Evolutionary conservation across 2,797 vertebrate species (phyloP), one percentile per base, ranked within the genome.

Genomic region (Macroramphosus scolopax): DNA sequence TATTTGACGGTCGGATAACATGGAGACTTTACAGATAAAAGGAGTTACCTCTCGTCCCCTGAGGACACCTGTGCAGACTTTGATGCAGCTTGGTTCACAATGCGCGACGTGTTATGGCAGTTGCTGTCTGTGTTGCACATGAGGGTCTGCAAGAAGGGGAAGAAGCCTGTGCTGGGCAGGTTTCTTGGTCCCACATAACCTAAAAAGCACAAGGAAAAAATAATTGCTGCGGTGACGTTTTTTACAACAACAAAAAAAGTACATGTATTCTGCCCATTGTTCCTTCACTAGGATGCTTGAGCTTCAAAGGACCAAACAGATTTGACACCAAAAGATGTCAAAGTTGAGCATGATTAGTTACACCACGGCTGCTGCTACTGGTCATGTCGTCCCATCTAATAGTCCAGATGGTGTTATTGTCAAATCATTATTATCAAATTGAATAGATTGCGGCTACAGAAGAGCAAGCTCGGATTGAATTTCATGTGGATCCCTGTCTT

Each of bases 61-160:
- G 41, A 1, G 13, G 24, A 7, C 9, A 2, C 33, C 1, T 8
- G 33, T 9, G 28, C 2, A 9, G 61, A 32, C 18, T 29, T 62
- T 25, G 69, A 57, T 28, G 43, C 2, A 8, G 30, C 2, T 8
- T 47, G 17, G 31, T 70, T 43, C 4, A 9, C 11, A 18, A 73
- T 29, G 7, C 32, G 75, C 29, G 91, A 87, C 6, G 3, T 81
- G 71, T 79, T 82, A 8, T 74, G 64, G 47, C 91, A 92, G 25
- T 0, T 17, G 75, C 84, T 88, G 81, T 92, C 91, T 3, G 78
- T 73, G 77, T 80, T 90, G 53, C 91, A 92, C 84, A 92, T 84
- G 26, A 92, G 83, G 3, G 91, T 91, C 78, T 92, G 89, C 28
- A 92, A 80, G 75, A 91, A 92, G 16, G 91, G 91, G 65, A 92